Evolutionary conservation across 2,888 invertebrate genomes (phyloP).

Genomic region (Volucella zonaria): DNA sequence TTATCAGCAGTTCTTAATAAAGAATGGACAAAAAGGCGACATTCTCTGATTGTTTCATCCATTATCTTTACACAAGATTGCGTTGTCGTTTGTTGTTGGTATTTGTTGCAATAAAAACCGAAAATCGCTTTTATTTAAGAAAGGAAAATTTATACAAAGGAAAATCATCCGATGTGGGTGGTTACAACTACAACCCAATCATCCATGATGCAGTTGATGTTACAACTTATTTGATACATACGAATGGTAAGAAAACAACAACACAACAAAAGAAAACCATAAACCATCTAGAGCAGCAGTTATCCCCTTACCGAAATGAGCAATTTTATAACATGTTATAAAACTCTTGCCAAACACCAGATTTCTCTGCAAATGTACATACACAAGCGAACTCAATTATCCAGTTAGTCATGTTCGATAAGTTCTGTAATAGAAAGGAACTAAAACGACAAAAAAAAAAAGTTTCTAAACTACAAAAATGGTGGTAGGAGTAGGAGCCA

Average conservation of each 20-base stretch:
- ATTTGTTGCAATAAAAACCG: neutral
- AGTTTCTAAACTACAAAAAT: neutral
- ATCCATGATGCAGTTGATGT: no score
- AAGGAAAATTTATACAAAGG: neutral
- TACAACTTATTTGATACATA: no score
- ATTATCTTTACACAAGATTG: slow-evolving; percentile 5
- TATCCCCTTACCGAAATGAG: no score
- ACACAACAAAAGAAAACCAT: neutral
- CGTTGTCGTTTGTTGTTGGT: slow-evolving; percentile 5
- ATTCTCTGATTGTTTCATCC: neutral
- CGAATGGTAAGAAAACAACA: neutral
- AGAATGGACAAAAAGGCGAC: neutral
- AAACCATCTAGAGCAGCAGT: no score
- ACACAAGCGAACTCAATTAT: slow-evolving; percentile 11
- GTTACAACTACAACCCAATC: neutral
- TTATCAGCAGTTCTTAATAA: neutral
- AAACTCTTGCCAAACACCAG: neutral
- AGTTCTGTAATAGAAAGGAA: neutral
- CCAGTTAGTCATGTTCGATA: slow-evolving; percentile 16
- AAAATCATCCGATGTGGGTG: neutral
- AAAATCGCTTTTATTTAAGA: neutral
- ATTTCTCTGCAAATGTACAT: neutral
- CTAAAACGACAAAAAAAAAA: neutral
- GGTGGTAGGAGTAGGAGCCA: slow-evolving; percentile 13
- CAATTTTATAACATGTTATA: neutral